phyloP scores from a whole-genome alignment of 2,888 invertebrate species.

The Palloptera scutellata region DNA sequence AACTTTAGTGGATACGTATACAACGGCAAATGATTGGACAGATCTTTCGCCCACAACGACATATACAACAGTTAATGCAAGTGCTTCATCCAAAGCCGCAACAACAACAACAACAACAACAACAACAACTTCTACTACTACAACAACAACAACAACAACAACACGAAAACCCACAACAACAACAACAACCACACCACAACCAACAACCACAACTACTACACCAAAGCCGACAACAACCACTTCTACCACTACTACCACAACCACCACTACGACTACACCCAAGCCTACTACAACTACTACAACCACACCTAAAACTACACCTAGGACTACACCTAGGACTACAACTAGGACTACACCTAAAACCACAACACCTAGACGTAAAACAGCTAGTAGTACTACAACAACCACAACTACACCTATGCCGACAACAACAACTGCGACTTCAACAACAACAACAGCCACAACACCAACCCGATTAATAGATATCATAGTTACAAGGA shows the following conservation, averaged over 20 bases:
- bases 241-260: conserved; percentile 17
- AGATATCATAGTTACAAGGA: conserved; percentile 5
- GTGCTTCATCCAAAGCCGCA: conserved; percentile 1
- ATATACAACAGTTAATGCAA: conserved; percentile 16
- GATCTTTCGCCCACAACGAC: conserved; percentile 20
- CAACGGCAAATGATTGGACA: conserved; percentile 8
- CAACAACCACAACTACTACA: conserved; percentile 21
- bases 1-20: conserved; percentile 2
- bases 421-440: conserved; percentile 15
- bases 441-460: conserved; percentile 33
- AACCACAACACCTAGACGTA: conserved; percentile 14
- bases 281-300: conserved; percentile 23
- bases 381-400: no score
- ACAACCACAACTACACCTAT: conserved; percentile 17
- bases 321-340: conserved; percentile 17
- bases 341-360: not conserved
- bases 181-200: conserved; percentile 21
- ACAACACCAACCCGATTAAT: conserved; percentile 23
- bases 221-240: conserved; percentile 21
- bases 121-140: conserved; percentile 15
- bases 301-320: conserved; percentile 12
- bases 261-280: conserved; percentile 19
- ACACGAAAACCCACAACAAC: conserved; percentile 19
- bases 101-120: conserved; percentile 11
- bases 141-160: conserved; percentile 8